Conservation (phyloP, 2,113 vertebrate genomes). For the Lepus timidus region DNA sequence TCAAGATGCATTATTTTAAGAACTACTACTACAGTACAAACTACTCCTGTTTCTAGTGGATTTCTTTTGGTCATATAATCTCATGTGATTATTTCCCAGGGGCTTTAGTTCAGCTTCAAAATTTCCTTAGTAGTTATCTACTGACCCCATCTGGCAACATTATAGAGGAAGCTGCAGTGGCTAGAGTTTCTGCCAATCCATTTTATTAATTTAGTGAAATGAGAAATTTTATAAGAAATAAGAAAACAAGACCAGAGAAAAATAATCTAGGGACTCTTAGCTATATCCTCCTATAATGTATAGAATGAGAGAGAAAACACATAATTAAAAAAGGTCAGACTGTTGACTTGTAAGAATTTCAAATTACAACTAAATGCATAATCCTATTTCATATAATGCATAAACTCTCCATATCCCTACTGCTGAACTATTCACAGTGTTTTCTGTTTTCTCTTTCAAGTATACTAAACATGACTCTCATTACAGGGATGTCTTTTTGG, state of each 20-base stretch:
- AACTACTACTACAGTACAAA: background rate
- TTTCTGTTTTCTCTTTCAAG: conserved; percentile 40
- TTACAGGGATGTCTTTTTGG: background rate
- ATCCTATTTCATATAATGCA: background rate
- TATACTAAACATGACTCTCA: background rate
- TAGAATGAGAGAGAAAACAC: background rate
- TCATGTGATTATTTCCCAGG: background rate
- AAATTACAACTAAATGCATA: background rate
- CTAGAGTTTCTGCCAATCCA: conserved; percentile 6
- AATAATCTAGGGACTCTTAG: background rate
- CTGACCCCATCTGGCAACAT: conserved; percentile 79
- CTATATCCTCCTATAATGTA: background rate
- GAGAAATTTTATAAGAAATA: conserved; percentile 19
- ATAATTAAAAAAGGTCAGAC: background rate
- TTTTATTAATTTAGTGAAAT: background rate
- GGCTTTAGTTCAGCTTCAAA: background rate
- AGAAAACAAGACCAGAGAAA: background rate
- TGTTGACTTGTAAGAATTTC: background rate
- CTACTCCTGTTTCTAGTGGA: background rate
- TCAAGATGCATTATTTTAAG: background rate
- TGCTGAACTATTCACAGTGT: background rate
- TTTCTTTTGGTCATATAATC: background rate
- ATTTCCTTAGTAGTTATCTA: conserved; percentile 69
- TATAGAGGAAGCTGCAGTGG: conserved; percentile 34
- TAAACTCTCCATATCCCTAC: background rate